Conservation (phyloP, 2,888 invertebrate genomes). For the Eudasyphora cyanicolor region DNA sequence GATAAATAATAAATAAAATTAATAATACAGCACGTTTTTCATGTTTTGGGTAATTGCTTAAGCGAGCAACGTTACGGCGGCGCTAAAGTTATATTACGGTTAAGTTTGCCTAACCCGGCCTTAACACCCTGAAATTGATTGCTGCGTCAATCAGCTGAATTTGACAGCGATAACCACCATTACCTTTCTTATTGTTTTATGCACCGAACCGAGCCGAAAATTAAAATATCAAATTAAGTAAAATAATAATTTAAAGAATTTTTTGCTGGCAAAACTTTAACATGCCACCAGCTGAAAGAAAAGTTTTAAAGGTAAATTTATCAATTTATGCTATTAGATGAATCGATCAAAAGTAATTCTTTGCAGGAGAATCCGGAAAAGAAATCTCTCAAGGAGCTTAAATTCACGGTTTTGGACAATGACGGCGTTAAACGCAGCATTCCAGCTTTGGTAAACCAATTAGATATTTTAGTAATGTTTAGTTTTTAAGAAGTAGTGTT, state of each 20-base stretch:
- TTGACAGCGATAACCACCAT: too few relatives aligned
- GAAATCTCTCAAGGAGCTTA: conserved; percentile 61
- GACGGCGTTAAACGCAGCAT: conserved; percentile 82
- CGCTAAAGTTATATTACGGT: too few relatives aligned
- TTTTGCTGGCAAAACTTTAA: neutral
- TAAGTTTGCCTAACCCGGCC: too few relatives aligned
- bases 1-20: too few relatives aligned
- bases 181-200: too few relatives aligned
- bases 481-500: neutral
- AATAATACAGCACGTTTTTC: too few relatives aligned
- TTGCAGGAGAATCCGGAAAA: conserved; percentile 61
- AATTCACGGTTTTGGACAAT: conserved; percentile 72
- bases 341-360: neutral
- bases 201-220: too few relatives aligned
- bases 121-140: too few relatives aligned
- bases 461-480: neutral
- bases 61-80: too few relatives aligned
- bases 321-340: neutral
- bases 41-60: too few relatives aligned
- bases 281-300: neutral
- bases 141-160: too few relatives aligned
- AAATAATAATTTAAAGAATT: neutral
- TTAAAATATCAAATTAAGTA: too few relatives aligned
- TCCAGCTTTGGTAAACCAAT: conserved; percentile 84
- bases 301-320: neutral